Base-by-base conservation (phyloP, 1,140 invertebrate species). In the Drosophila ironensis region DNA sequence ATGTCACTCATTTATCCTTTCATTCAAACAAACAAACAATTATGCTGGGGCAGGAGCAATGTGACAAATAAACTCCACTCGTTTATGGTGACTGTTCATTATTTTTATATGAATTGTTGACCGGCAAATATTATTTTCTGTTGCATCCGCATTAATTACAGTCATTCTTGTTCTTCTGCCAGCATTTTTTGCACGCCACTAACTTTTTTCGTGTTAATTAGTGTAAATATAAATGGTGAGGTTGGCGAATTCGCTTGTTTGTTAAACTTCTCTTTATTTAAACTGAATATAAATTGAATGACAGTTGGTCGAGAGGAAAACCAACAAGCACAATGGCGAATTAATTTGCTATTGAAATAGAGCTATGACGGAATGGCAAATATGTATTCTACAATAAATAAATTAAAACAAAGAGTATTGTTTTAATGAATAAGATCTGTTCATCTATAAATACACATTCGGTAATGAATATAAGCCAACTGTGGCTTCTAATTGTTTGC, bases 201-300 rank as follows among this genome's bases (percentile, higher is more conserved):
- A 45, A 61, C 53, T 61, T 61, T 60, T 60, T 60, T 41, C 54
- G 56, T 61, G 59, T 63, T 63, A 63, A 63, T 63, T 63, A 63
- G 59, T 63, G 59, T 63, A 61, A 47, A 28, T 27, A 38, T 24
- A 12, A 12, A 5, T 2, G 30, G 30, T 14, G 22, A 24, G 22
- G 22, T 9, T n/a, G 33, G 33, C 11, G 1, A 27, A 16, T 25
- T 38, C 12, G 22, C 33, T 14, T 11, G 3, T 25, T 37, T 47
- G 41, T 38, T 33, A 12, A 33, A 11, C 30, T 11, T 12, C 30
- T 14, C 56, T 61, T 35, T 63, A 33, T 37, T 46, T 6, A 35
- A 44, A 60, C 11, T 24, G 42, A 16, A 61, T 27, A 25, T 17
- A 12, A 61, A 47, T 63, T 63, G 30, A 47, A 63, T 61, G 54